Conservation (phyloP, 1,140 invertebrate genomes). For the Drosophila auraria region DNA sequence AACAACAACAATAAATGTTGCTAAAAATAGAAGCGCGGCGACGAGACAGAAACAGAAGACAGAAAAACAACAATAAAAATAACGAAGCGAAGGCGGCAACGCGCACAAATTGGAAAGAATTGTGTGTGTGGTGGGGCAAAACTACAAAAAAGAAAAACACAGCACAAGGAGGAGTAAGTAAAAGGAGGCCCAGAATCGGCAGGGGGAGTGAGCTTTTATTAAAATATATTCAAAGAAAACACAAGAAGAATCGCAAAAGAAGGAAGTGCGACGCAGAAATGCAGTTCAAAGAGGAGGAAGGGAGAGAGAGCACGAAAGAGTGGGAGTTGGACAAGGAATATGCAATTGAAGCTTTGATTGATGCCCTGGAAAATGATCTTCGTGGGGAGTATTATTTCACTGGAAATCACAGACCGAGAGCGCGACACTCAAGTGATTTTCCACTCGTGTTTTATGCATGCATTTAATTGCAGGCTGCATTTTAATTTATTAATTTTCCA, state of each 20-base stretch:
- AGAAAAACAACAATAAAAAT: slow-evolving; percentile 56
- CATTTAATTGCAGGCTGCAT: slow-evolving; percentile 49
- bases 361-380: slow-evolving; percentile 37
- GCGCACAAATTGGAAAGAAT: slow-evolving; percentile 58
- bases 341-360: slow-evolving; percentile 51
- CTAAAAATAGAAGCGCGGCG: slow-evolving; percentile 79
- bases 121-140: slow-evolving; percentile 53
- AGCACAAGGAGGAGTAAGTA: slow-evolving; percentile 24
- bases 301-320: slow-evolving; percentile 11
- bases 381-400: slow-evolving; percentile 23
- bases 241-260: slow-evolving; percentile 44
- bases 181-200: slow-evolving; percentile 42
- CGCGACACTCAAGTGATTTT: slow-evolving; percentile 15
- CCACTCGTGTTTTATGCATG: slow-evolving; percentile 15
- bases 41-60: slow-evolving; percentile 69
- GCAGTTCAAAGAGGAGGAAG: slow-evolving; percentile 24
- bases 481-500: slow-evolving; percentile 64
- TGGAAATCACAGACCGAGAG: slow-evolving; percentile 5
- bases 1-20: slow-evolving; percentile 61
- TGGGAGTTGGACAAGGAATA: slow-evolving; percentile 12
- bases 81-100: slow-evolving; percentile 51
- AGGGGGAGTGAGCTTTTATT: slow-evolving; percentile 26
- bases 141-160: slow-evolving; percentile 49
- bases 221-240: slow-evolving; percentile 48
- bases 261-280: slow-evolving; percentile 68